Percentiles rank a stretch among this genome's conserved stretches.
phyloP scores from a whole-genome alignment of 2,113 vertebrate genomes.

The Prunella himalayana region DNA sequence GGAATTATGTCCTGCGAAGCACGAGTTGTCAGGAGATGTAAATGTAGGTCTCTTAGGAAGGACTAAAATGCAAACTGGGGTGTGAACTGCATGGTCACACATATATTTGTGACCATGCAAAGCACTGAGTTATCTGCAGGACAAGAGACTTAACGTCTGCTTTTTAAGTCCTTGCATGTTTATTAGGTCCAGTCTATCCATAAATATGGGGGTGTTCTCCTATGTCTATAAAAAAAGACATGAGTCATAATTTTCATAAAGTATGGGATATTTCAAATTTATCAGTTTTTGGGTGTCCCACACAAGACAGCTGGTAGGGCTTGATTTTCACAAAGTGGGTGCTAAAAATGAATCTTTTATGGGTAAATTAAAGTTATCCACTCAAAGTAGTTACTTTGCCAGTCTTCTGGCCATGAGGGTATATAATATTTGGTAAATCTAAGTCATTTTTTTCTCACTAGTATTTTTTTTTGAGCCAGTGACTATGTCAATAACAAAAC shows the following conservation, averaged over 20 bases:
- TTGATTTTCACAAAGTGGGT: not conserved
- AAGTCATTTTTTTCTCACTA: not conserved
- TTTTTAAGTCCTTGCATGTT: not conserved
- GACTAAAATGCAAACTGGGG: not conserved
- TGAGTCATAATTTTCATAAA: conserved; percentile 41
- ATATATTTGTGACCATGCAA: not conserved
- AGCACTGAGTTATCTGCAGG: not conserved
- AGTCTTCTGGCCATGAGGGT: not conserved
- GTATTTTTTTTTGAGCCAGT: not conserved
- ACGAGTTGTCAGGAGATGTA: not conserved
- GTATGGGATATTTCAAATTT: conserved; percentile 15
- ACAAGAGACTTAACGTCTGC: not conserved
- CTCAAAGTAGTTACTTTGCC: not conserved
- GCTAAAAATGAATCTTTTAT: not conserved
- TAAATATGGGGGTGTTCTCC: not conserved
- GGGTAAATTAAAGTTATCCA: not conserved
- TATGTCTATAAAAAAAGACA: not conserved
- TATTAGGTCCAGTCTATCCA: not conserved
- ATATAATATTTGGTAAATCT: not conserved
- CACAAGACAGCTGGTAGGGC: conserved; percentile 28
- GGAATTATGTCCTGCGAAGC: not conserved
- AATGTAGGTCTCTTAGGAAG: not conserved
- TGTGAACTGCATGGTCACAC: not conserved
- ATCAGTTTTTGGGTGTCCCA: conserved; percentile 22
- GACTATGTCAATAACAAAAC: not conserved